These are phyloP conservation scores for Chironomus riparius DNA, from an alignment of 2,888 invertebrate species.

Conservation along the genomic window DNA sequence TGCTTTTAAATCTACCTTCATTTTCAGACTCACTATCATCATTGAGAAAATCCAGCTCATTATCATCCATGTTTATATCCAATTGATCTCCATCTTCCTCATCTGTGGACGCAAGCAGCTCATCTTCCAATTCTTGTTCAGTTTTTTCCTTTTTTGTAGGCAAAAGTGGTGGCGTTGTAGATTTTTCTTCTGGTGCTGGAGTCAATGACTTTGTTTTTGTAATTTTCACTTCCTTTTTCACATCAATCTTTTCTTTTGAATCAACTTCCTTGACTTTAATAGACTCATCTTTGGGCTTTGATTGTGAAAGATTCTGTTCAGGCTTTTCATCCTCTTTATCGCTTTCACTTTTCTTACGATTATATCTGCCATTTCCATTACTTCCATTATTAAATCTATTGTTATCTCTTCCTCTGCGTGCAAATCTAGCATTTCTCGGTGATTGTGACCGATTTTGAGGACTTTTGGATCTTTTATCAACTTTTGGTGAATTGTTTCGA, in stretches of 20 bases:
- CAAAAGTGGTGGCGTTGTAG: background rate
- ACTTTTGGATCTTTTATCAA: background rate
- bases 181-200: background rate
- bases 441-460: background rate
- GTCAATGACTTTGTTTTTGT: background rate
- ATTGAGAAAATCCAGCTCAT: conserved; percentile 31
- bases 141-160: conserved; percentile 15
- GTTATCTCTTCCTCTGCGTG: background rate
- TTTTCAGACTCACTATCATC: conserved; percentile 33
- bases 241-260: too few relatives aligned
- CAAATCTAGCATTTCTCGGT: background rate
- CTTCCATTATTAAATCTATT: background rate
- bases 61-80: conserved; percentile 29
- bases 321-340: background rate
- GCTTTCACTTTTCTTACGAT: background rate
- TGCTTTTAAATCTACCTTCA: conserved; percentile 31
- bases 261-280: background rate
- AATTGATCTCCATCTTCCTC: conserved; percentile 29
- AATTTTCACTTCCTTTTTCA: background rate
- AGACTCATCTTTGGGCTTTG: background rate
- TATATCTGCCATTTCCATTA: background rate
- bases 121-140: conserved; percentile 29
- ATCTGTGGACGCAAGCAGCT: conserved; percentile 25
- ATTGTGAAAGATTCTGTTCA: background rate
- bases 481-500: background rate